A percentile compares a stretch with the other conserved stretches of the same genome.
These are phyloP conservation scores for Dascyllus trimaculatus DNA, from an alignment of 2,113 vertebrate species.

Conservation along the genomic window DNA sequence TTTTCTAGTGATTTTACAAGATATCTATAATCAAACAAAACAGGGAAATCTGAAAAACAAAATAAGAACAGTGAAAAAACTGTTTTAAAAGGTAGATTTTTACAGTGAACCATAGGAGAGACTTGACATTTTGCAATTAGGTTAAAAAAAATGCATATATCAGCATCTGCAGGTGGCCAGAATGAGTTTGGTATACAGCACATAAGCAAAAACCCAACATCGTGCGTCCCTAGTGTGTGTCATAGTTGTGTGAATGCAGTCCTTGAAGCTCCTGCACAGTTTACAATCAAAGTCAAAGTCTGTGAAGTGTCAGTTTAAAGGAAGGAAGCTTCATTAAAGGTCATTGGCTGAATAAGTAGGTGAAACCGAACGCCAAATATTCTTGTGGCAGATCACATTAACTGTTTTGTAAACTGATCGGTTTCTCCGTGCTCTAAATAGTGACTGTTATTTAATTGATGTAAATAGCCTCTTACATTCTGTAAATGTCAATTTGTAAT, in stretches of 20 bases:
- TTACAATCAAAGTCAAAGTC: constrained; percentile 11
- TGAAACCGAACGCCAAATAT: constrained; percentile 31
- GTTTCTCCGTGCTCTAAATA: constrained; percentile 24
- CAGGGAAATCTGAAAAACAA: no score
- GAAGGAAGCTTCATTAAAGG: not conserved
- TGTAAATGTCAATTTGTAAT: constrained; percentile 74
- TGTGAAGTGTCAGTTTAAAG: not conserved
- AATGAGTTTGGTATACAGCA: no score
- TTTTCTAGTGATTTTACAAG: no score
- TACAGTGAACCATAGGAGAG: no score
- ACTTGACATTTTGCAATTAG: no score
- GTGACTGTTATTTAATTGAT: constrained; percentile 76
- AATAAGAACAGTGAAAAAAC: no score
- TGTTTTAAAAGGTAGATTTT: no score
- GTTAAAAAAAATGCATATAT: no score
- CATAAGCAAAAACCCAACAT: no score
- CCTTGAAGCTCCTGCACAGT: constrained; percentile 5
- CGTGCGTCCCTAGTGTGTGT: no score
- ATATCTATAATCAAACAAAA: no score
- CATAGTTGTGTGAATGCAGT: not conserved
- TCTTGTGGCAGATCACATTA: constrained; percentile 5
- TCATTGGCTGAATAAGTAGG: not conserved
- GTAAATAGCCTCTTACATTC: constrained; percentile 73
- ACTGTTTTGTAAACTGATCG: constrained; percentile 4
- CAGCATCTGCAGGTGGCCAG: no score